Conservation (phyloP, 2,797 vertebrate species). For the Astyanax mexicanus region DNA sequence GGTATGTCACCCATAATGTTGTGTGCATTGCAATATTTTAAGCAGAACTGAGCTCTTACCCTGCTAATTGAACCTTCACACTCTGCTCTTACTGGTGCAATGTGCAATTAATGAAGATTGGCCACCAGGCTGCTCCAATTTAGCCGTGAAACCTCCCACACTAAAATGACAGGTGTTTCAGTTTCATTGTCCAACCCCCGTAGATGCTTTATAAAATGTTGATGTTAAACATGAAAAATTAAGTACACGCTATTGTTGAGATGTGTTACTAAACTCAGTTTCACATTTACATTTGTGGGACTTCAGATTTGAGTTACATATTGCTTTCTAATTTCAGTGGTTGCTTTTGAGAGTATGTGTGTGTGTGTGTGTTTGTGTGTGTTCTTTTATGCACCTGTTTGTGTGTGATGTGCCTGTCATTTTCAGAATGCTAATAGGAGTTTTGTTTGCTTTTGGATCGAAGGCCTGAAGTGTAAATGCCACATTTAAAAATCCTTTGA, state of each 20-base stretch:
- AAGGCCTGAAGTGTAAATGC: constrained; percentile 50
- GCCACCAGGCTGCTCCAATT: too few relatives aligned
- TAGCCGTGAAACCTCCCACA: too few relatives aligned
- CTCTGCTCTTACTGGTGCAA: too few relatives aligned
- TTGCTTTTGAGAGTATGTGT: background rate
- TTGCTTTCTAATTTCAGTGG: background rate
- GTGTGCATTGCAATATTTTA: too few relatives aligned
- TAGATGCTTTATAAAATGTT: too few relatives aligned
- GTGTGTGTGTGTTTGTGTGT: background rate
- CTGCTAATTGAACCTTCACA: too few relatives aligned
- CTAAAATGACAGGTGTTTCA: too few relatives aligned
- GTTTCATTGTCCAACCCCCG: too few relatives aligned
- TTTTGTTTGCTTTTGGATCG: constrained; percentile 43
- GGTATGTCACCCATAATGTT: too few relatives aligned
- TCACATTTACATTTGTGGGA: background rate
- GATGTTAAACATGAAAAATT: too few relatives aligned
- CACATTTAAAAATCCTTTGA: constrained; percentile 51
- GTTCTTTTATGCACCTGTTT: constrained; percentile 46
- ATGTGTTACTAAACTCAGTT: background rate
- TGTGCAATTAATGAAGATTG: too few relatives aligned
- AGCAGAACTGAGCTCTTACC: too few relatives aligned
- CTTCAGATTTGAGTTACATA: background rate
- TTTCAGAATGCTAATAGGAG: constrained; percentile 50
- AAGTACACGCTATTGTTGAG: background rate
- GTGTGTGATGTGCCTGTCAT: constrained; percentile 31